Base-by-base conservation (phyloP, 1,140 invertebrate genomes). In the Brachionus koreanus region DNA sequence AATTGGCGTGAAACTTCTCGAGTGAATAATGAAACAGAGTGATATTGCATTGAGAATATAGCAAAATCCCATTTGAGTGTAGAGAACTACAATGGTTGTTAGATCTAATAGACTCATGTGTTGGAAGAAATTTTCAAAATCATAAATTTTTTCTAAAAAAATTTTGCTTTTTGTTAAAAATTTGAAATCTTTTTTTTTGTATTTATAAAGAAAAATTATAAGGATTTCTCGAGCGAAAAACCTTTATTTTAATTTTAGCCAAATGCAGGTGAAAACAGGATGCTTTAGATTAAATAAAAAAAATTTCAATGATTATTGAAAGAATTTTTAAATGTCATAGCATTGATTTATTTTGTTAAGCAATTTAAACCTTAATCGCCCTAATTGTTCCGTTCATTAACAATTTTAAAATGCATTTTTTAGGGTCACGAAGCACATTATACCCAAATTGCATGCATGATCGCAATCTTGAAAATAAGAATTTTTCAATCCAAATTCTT, bases 41-140 rank as follows among this genome's bases (percentile, higher is more conserved):
- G 76, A 79, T 39, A 79, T 43, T 23, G 76, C 61, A 13, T 79
- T 79, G 10, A 79, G 35, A 16, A 57, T 19, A 37, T 61, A 61
- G 49, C 76, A 61, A 23, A 79, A 33, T 57, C 35, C 76, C 76
- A 79, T 61, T 35, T 79, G 49, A 42, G 39, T 43, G 23, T 79
- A 79, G 2, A 79, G 49, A 33, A 79, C 19, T 39, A 65, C 13
- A 61, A 65, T 79, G 33, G 76, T 79, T 16, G 57, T 46, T 3
- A 74, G 12, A 74, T 74, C 43, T 25, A 74, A 46, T 19, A 43
- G 29, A 33, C 43, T 46, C 69, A 46, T 74, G 25, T 25, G 19
- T 46, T 7, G 3, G 9, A 19, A 16, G 16, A 5, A 39, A 19
- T 37, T 23, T 69, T 69, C 4, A 69, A 19, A 35, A 65, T 5